Evolutionary conservation across 2,888 invertebrate species (phyloP).

Genomic region (Acronicta aceris): DNA sequence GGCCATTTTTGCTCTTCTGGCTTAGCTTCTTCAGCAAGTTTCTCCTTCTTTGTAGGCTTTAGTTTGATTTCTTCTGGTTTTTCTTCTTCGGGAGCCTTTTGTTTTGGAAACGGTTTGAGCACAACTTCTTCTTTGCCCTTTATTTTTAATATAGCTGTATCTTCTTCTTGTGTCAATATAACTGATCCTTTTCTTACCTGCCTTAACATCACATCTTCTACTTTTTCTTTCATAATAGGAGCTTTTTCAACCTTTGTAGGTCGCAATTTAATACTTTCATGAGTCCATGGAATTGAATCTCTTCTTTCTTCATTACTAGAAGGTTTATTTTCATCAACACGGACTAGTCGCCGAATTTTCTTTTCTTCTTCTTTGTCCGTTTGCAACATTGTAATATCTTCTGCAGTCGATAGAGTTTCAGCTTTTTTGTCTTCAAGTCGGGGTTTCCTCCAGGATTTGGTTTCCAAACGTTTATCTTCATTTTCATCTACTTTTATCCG

Average conservation of each 20-base stretch:
- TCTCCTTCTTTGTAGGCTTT: slow-evolving; percentile 30
- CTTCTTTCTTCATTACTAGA: slow-evolving; percentile 63
- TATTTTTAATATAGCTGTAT: slow-evolving; percentile 87
- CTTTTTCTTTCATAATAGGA: slow-evolving; percentile 86
- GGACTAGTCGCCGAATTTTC: slow-evolving; percentile 51
- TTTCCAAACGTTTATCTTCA: slow-evolving; percentile 22
- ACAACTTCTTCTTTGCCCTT: slow-evolving; percentile 71
- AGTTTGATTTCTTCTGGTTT: background rate
- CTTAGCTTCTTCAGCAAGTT: background rate
- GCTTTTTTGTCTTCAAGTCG: slow-evolving; percentile 14
- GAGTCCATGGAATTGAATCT: slow-evolving; percentile 88
- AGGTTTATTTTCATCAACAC: slow-evolving; percentile 55
- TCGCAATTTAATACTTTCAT: slow-evolving; percentile 90
- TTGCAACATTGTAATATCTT: slow-evolving; percentile 36
- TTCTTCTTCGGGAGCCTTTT: slow-evolving; percentile 59
- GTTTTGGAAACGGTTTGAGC: slow-evolving; percentile 58
- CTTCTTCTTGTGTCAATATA: slow-evolving; percentile 88
- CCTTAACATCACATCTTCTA: slow-evolving; percentile 81
- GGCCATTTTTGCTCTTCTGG: slow-evolving; percentile 8
- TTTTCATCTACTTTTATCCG: background rate
- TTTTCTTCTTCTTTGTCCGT: slow-evolving; percentile 33
- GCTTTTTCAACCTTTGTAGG: slow-evolving; percentile 90
- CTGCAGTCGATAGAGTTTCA: slow-evolving; percentile 25
- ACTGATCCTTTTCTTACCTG: slow-evolving; percentile 77
- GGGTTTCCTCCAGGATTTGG: slow-evolving; percentile 42